These are phyloP conservation scores for Pseudococcus jackbeardsleyi DNA, from an alignment of 2,888 invertebrate species.

Conservation along the genomic window DNA sequence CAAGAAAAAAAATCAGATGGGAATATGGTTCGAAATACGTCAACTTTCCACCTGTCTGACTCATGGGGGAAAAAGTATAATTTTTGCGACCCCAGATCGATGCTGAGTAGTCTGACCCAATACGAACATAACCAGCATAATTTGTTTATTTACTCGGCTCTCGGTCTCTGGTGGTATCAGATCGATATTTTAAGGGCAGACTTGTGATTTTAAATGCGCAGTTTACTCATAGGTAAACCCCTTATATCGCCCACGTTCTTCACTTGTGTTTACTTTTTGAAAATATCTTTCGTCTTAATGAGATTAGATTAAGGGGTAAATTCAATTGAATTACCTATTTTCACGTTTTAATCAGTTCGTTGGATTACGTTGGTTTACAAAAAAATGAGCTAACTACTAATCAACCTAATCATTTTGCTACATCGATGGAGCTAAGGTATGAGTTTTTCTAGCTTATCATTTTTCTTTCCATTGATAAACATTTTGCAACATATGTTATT, in stretches of 20 bases:
- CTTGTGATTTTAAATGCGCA: conserved; percentile 47
- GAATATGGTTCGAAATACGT: background rate
- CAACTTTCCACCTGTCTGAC: background rate
- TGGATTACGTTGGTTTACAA: background rate
- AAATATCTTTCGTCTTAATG: conserved; percentile 29
- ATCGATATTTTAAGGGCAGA: conserved; percentile 54
- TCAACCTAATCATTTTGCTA: background rate
- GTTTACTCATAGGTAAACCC: conserved; percentile 18
- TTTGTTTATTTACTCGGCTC: conserved; percentile 47
- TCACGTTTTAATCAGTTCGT: background rate
- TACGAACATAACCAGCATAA: conserved; percentile 45
- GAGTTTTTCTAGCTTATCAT: background rate
- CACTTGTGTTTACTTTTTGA: conserved; percentile 2
- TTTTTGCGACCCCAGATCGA: background rate
- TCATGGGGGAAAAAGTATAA: background rate
- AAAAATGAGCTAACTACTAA: background rate
- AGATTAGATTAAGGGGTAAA: conserved; percentile 35
- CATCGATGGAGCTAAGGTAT: conserved; percentile 22
- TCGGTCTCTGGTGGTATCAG: conserved; percentile 7
- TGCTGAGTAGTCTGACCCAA: conserved; percentile 17
- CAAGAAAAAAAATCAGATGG: too few species aligned
- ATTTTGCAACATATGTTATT: conserved; percentile 8
- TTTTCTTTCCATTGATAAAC: background rate
- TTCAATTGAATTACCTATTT: background rate
- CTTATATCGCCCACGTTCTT: conserved; percentile 22